Conservation (phyloP, 2,888 invertebrate genomes). For the Drosophila demipolita region DNA sequence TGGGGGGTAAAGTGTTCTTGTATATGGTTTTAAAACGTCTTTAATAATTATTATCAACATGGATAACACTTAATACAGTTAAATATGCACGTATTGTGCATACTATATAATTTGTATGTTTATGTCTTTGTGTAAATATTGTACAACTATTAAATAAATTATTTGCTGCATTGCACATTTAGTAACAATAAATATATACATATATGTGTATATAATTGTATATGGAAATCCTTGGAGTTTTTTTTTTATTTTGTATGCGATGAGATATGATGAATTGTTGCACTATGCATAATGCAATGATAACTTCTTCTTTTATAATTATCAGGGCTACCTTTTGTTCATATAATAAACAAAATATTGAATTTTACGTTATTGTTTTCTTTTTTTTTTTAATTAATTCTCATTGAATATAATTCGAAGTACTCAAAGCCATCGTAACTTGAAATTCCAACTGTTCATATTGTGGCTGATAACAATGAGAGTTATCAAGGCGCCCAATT, state of each 20-base stretch:
- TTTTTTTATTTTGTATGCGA: neutral
- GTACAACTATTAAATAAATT: conserved; percentile 21
- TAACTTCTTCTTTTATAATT: neutral
- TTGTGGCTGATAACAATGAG: neutral
- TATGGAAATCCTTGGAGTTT: conserved; percentile 4
- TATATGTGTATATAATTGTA: conserved; percentile 14
- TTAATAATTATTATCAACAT: conserved; percentile 71
- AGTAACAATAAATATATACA: conserved; percentile 24
- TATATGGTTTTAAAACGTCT: conserved; percentile 55
- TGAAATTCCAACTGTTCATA: neutral
- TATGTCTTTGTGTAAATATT: conserved; percentile 54
- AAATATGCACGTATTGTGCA: conserved; percentile 31
- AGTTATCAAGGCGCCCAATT: neutral
- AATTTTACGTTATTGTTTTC: neutral
- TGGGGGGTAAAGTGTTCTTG: conserved; percentile 4
- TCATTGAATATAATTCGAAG: neutral
- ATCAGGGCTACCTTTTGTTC: neutral
- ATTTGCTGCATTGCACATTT: conserved; percentile 32
- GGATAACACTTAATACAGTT: conserved; percentile 68
- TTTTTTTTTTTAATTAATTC: neutral
- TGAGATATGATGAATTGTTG: conserved; percentile 1
- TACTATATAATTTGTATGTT: conserved; percentile 32
- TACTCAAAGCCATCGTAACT: neutral
- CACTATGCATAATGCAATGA: conserved; percentile 8
- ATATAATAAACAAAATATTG: neutral